These are phyloP conservation scores for Apamea sordens DNA, from an alignment of 2,888 invertebrate species.

Conservation along the genomic window DNA sequence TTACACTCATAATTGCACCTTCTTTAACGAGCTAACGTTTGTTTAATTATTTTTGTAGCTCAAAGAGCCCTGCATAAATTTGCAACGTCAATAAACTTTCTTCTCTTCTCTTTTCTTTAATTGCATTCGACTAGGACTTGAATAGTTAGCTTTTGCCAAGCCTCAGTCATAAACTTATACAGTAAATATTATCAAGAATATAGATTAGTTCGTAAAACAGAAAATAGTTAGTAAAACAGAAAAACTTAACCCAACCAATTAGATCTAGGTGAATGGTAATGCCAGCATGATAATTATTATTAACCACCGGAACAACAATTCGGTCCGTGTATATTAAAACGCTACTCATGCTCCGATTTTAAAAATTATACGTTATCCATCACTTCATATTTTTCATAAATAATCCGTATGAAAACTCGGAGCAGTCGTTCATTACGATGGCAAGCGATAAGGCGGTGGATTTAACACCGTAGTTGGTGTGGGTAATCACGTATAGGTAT, in stretches of 20 bases:
- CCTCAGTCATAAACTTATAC: background rate
- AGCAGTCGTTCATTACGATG: slow-evolving; percentile 78
- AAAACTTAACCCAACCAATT: slow-evolving; percentile 18
- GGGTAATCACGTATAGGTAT: slow-evolving; percentile 69
- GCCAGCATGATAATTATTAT: slow-evolving; percentile 32
- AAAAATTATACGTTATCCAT: slow-evolving; percentile 68
- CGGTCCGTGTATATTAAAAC: slow-evolving; percentile 35
- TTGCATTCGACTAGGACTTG: background rate
- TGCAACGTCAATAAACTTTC: slow-evolving; percentile 50
- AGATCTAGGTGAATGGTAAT: slow-evolving; percentile 19
- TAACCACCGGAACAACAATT: slow-evolving; percentile 44
- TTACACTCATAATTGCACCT: slow-evolving; percentile 71
- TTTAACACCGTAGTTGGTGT: slow-evolving; percentile 74
- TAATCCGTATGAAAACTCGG: slow-evolving; percentile 71
- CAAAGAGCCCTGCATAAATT: slow-evolving; percentile 43
- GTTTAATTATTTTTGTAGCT: slow-evolving; percentile 65
- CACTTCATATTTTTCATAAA: slow-evolving; percentile 68
- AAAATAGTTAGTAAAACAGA: too few relatives aligned
- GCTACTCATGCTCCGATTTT: slow-evolving; percentile 42
- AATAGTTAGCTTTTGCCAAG: background rate
- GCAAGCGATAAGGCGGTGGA: slow-evolving; percentile 78
- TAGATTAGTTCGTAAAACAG: background rate
- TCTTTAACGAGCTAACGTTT: slow-evolving; percentile 68
- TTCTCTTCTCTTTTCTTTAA: slow-evolving; percentile 33
- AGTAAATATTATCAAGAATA: background rate